Evolutionary conservation across 2,113 vertebrate genomes (phyloP).

Genomic region (Hemibagrus wyckioides): DNA sequence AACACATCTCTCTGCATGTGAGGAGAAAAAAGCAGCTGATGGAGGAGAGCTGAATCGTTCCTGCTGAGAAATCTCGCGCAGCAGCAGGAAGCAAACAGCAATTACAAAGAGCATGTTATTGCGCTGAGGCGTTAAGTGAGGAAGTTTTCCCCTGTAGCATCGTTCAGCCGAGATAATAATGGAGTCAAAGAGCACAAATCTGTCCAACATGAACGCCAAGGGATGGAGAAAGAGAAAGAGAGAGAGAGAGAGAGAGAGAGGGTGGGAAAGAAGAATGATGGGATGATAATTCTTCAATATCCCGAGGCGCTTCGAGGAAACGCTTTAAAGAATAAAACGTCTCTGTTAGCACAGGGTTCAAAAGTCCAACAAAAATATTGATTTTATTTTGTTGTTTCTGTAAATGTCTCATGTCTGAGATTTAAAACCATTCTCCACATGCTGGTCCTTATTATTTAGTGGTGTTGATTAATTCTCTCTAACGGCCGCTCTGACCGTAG

Average conservation of each 20-base stretch:
- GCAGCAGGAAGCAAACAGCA: slow-evolving; percentile 57
- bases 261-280: not conserved
- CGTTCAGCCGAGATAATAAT: slow-evolving; percentile 33
- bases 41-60: slow-evolving; percentile 11
- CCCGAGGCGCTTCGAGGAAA: slow-evolving; percentile 2
- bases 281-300: slow-evolving; percentile 14
- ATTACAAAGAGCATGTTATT: slow-evolving; percentile 51
- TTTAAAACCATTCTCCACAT: not conserved
- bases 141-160: slow-evolving; percentile 40
- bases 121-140: slow-evolving; percentile 35
- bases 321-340: not conserved
- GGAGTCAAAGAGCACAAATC: slow-evolving; percentile 30
- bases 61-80: slow-evolving; percentile 48
- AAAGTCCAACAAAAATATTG: slow-evolving; percentile 12
- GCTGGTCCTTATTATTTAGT: not conserved
- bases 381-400: slow-evolving; percentile 16
- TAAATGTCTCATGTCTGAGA: slow-evolving; percentile 8
- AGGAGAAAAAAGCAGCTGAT: slow-evolving; percentile 16
- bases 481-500: not conserved
- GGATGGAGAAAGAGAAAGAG: not conserved
- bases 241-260: not conserved
- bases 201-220: slow-evolving; percentile 24
- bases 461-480: not conserved
- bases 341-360: not conserved
- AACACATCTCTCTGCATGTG: not conserved